Base-by-base conservation (phyloP, 2,113 vertebrate genomes). In the Rhodinocichla rosea region DNA sequence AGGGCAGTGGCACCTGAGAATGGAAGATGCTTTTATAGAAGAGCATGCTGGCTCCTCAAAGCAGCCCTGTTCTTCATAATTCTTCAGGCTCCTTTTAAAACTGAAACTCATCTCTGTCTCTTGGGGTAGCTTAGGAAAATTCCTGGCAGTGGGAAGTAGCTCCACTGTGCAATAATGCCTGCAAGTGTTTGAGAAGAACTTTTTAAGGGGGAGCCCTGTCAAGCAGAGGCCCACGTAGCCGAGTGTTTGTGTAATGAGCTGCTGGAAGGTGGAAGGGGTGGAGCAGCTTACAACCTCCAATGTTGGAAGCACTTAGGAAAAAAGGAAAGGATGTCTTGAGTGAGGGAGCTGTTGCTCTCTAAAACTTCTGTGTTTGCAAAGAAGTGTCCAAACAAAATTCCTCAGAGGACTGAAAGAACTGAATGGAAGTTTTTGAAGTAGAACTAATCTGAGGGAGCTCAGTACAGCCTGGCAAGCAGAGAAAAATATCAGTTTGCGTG, bases 41-140 rank as follows among this genome's bases (percentile, higher is more conserved):
- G 16, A 3, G 13, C 19, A 10, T 0, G 0, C 3, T 4, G 22
- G 13, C 14, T 45, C 13, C 86, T 90, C 45, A 40, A 2, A 81
- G 55, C 30, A 55, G 16, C 35, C 11, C 8, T 22, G 14, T 15
- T 69, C 19, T 40, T 90, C 5, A 11, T 15, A 24, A 22, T 63
- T 63, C n/a, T 42, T 60, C 47, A 26, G 44, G 17, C 44, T 94
- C 45, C 21, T 13, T 83, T 83, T 69, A 24, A 68, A 86, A 28
- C 23, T 30, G 10, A 65, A 74, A 33, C 49, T 60, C 33, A 8
- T 52, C 37, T 77, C n/a, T 62, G 32, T 53, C 55, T 69, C 27
- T 39, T 50, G 39, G 50, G 15, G 28, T 45, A 40, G 22, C 33
- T 62, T 28, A 24, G 35, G 50, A 56, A 65, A 75, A 40, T 14